Conservation (phyloP, 2,797 vertebrate genomes). For the Allobates femoralis region DNA sequence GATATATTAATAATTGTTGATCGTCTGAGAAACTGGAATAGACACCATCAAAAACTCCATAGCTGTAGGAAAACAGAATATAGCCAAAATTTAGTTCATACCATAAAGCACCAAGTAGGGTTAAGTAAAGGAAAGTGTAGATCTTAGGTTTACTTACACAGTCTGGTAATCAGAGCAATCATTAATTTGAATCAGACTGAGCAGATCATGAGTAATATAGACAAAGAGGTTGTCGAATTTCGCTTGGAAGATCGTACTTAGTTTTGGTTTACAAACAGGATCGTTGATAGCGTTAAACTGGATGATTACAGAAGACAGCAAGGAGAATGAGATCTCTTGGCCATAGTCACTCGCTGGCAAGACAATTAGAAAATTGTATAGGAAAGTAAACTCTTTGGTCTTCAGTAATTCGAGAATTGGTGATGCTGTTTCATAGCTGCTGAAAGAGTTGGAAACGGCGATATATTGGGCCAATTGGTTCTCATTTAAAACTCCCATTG, state of each 20-base stretch:
- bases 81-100: neutral
- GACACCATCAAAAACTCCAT: neutral
- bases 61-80: constrained; percentile 16
- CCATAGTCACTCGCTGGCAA: neutral
- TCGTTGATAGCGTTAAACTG: constrained; percentile 48
- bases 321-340: neutral
- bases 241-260: constrained; percentile 64
- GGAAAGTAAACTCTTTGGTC: constrained; percentile 16
- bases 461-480: constrained; percentile 64
- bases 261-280: constrained; percentile 61
- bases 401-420: constrained; percentile 32
- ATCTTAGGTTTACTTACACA: constrained; percentile 61
- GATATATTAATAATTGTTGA: neutral
- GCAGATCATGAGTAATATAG: constrained; percentile 11
- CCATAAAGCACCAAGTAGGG: neutral
- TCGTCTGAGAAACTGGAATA: neutral
- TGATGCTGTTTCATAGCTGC: constrained; percentile 13
- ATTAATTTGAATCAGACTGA: constrained; percentile 50
- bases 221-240: constrained; percentile 57
- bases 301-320: constrained; percentile 54
- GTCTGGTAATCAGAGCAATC: constrained; percentile 64
- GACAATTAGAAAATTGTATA: constrained; percentile 35
- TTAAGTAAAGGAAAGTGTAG: neutral
- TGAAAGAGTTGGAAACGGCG: neutral
- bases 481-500: constrained; percentile 52